Conservation (phyloP, 2,797 vertebrate species). For the Alosa sapidissima region DNA sequence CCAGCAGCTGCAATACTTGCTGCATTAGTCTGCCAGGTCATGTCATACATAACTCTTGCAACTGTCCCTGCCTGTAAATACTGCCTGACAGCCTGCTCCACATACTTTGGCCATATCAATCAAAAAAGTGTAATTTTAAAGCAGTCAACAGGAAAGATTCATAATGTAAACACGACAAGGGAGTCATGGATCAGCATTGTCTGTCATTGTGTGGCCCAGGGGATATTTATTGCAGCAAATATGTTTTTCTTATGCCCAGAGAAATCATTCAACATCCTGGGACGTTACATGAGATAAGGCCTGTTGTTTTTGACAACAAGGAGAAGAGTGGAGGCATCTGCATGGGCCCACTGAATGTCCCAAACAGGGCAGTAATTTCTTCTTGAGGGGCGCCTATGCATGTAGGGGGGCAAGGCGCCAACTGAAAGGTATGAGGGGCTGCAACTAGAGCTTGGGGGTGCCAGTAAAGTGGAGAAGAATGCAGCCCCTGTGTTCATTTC, state of each 20-base stretch:
- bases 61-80: conserved; percentile 61
- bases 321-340: not conserved
- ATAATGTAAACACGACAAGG: not conserved
- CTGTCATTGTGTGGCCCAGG: conserved; percentile 13
- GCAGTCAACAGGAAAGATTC: conserved; percentile 9
- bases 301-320: not conserved
- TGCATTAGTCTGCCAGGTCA: conserved; percentile 41
- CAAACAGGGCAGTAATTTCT: conserved; percentile 15
- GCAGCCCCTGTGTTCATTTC: conserved; percentile 86
- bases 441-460: conserved; percentile 82
- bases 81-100: conserved; percentile 49
- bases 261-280: not conserved
- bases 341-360: not conserved
- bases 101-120: conserved; percentile 46
- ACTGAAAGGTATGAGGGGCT: conserved; percentile 64
- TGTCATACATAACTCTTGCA: conserved; percentile 58
- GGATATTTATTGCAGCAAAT: conserved; percentile 39
- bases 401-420: conserved; percentile 56
- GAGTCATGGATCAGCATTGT: not conserved
- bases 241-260: conserved; percentile 28
- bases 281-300: not conserved
- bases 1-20: conserved; percentile 66
- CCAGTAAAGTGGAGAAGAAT: conserved; percentile 89
- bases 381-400: not conserved
- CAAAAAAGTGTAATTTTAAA: conserved; percentile 33